Evolutionary conservation across 2,888 invertebrate species (phyloP).

Genomic region (Agrotis puta): DNA sequence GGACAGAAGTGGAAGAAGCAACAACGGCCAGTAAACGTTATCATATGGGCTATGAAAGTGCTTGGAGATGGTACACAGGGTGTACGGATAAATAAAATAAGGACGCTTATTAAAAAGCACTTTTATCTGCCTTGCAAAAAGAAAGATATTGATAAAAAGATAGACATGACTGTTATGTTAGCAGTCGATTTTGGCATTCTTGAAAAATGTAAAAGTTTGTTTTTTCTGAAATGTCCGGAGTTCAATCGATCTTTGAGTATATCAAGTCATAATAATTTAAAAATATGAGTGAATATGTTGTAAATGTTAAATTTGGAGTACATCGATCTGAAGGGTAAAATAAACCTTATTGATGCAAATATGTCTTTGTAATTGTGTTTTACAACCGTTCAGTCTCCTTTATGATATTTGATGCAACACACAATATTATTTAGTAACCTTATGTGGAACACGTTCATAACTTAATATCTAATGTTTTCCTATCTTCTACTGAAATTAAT

Average conservation of each 20-base stretch:
- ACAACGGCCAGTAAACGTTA: constrained; percentile 71
- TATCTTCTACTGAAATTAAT: too few relatives aligned
- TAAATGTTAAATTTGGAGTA: constrained; percentile 9
- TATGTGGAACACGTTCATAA: not conserved
- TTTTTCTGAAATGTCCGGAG: constrained; percentile 66
- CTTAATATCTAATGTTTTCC: too few relatives aligned
- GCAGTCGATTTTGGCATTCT: constrained; percentile 76
- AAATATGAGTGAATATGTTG: not conserved
- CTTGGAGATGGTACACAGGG: constrained; percentile 69
- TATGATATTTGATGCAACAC: not conserved
- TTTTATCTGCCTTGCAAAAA: constrained; percentile 73
- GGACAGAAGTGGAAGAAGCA: constrained; percentile 46
- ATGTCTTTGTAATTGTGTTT: constrained; percentile 1
- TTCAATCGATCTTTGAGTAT: not conserved
- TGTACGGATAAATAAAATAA: constrained; percentile 73
- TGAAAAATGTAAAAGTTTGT: constrained; percentile 68
- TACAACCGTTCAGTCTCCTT: too few relatives aligned
- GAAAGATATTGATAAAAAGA: constrained; percentile 73
- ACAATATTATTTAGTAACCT: not conserved
- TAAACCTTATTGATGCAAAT: constrained; percentile 9
- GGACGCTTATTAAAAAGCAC: constrained; percentile 73
- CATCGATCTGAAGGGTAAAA: not conserved
- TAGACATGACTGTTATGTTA: constrained; percentile 70
- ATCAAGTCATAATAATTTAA: constrained; percentile 1
- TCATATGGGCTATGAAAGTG: constrained; percentile 79